phyloP scores from a whole-genome alignment of 2,113 vertebrate species.

The Henicopernis longicauda region DNA sequence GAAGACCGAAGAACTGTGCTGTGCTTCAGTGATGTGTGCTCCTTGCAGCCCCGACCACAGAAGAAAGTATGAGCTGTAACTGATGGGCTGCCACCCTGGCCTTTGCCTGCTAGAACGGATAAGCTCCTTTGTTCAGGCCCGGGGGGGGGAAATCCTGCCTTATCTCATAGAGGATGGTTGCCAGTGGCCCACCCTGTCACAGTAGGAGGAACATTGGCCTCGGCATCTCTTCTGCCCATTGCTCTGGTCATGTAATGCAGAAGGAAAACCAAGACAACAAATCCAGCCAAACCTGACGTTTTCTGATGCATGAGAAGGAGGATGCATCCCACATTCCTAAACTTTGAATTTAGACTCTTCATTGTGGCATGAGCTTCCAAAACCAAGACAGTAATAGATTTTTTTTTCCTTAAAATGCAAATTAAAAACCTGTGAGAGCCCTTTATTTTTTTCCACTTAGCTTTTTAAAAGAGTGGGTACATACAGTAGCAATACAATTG shows the following conservation, averaged over 20 bases:
- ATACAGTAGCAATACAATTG: not conserved
- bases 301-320: not conserved
- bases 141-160: not conserved
- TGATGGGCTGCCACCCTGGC: not conserved
- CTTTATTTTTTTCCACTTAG: not conserved
- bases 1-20: not conserved
- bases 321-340: not conserved
- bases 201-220: not conserved
- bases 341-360: not conserved
- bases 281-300: not conserved
- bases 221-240: not conserved
- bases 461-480: not conserved
- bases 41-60: not conserved
- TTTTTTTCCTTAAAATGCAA: not conserved
- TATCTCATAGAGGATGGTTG: rapidly evolving
- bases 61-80: rapidly evolving
- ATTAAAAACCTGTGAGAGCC: not conserved
- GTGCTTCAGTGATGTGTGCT: not conserved
- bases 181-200: not conserved
- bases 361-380: not conserved
- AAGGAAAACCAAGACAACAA: not conserved
- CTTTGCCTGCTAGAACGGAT: not conserved
- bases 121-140: not conserved
- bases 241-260: too few species aligned
- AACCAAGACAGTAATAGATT: not conserved